These are phyloP conservation scores for Zoanthus gigantus DNA, from an alignment of 92 coral and sea anemone genomes.

Conservation along the genomic window DNA sequence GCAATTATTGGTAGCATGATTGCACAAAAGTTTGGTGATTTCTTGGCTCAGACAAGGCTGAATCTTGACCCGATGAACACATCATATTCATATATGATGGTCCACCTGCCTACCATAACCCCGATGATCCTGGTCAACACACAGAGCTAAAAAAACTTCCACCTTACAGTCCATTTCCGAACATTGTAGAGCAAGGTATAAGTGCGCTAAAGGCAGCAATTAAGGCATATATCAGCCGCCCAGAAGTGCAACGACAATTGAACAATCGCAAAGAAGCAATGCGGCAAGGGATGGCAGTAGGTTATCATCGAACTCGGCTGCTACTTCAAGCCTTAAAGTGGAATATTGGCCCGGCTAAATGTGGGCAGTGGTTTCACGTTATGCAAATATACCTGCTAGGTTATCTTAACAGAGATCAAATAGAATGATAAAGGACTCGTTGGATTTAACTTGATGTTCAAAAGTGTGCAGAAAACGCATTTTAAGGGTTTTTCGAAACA, in stretches of 20 bases:
- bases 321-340: neutral
- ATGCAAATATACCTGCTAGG: neutral
- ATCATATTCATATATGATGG: neutral
- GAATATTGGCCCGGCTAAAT: conserved; percentile 6
- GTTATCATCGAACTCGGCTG: conserved; percentile 24
- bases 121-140: neutral
- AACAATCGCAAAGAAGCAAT: conserved; percentile 34
- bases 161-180: neutral
- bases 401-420: neutral
- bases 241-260: conserved; percentile 44
- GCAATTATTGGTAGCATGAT: neutral
- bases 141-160: neutral
- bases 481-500: neutral
- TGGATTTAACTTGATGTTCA: neutral
- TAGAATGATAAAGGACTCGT: neutral
- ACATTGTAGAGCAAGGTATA: conserved; percentile 2
- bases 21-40: neutral
- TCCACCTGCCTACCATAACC: neutral
- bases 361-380: neutral
- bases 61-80: conserved; percentile 3
- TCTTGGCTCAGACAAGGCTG: conserved; percentile 3
- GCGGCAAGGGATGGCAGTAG: conserved; percentile 21
- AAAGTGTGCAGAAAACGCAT: neutral
- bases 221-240: conserved; percentile 34
- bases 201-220: neutral